A percentile compares a stretch with the other conserved stretches of the same genome.
Evolutionary conservation across 2,797 vertebrate species (phyloP).

Genomic region (Myiotriccus ornatus): DNA sequence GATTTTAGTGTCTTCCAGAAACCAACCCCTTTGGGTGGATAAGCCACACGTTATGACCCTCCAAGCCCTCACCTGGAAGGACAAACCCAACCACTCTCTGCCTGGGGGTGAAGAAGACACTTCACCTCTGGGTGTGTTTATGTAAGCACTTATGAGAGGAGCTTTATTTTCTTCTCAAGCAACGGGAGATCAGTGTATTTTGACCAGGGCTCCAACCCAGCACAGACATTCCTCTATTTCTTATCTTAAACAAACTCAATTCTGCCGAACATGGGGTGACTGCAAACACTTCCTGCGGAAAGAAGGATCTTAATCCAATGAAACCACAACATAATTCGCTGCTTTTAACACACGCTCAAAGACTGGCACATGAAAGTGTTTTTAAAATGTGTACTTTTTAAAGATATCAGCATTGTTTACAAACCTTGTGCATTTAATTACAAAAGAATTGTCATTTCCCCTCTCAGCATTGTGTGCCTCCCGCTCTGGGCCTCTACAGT

Average conservation of each 20-base stretch:
- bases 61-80: background rate
- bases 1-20: background rate
- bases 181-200: background rate
- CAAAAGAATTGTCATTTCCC: background rate
- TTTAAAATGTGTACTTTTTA: background rate
- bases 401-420: conserved; percentile 24
- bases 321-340: background rate
- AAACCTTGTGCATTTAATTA: conserved; percentile 24
- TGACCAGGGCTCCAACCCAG: background rate
- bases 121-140: background rate
- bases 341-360: background rate
- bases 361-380: background rate
- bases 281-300: background rate
- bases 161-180: background rate
- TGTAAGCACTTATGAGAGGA: background rate
- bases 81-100: background rate
- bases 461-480: conserved; percentile 22
- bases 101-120: background rate
- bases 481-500: background rate
- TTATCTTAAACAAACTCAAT: background rate
- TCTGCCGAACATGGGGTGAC: background rate
- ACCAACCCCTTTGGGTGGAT: background rate
- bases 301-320: background rate
- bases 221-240: background rate
- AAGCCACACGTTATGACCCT: background rate